Evolutionary conservation across 1,140 invertebrate genomes (phyloP).

Genomic region (Drosophila fuyamai): DNA sequence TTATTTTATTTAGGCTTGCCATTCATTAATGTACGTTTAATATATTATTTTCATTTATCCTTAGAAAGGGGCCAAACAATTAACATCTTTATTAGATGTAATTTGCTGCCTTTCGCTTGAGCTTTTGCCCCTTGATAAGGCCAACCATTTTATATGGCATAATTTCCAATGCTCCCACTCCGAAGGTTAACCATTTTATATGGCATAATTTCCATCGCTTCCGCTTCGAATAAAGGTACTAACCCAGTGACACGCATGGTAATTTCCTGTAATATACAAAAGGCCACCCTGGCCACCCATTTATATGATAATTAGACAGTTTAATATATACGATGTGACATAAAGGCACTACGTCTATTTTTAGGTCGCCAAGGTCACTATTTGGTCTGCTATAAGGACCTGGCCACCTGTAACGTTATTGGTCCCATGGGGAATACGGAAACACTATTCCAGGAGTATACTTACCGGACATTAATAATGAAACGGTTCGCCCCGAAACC

Average conservation of each 20-base stretch:
- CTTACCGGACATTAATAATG: constrained; percentile 44
- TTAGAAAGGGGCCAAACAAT: background rate
- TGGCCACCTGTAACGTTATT: constrained; percentile 27
- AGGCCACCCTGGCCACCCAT: constrained; percentile 39
- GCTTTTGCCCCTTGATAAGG: constrained; percentile 20
- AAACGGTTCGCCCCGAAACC: constrained; percentile 5
- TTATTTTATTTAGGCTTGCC: background rate
- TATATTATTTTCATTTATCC: background rate
- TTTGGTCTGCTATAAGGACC: background rate
- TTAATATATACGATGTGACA: constrained; percentile 45
- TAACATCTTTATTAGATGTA: constrained; percentile 31
- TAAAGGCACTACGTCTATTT: constrained; percentile 36
- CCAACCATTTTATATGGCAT: constrained; percentile 39
- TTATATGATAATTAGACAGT: constrained; percentile 49
- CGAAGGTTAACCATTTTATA: constrained; percentile 19
- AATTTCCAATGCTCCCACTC: constrained; percentile 44
- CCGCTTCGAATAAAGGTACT: constrained; percentile 38
- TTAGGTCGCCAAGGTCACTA: constrained; percentile 44
- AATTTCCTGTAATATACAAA: constrained; percentile 57
- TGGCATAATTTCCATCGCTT: constrained; percentile 52
- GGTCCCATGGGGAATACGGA: background rate
- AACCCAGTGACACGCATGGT: constrained; percentile 68
- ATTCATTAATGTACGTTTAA: too few relatives aligned
- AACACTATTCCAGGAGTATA: constrained; percentile 33
- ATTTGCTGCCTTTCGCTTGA: constrained; percentile 18